Evolutionary conservation across 1,140 invertebrate genomes (phyloP), one percentile per base, ranked within the genome.

Genomic region (Brachionus angularis): DNA sequence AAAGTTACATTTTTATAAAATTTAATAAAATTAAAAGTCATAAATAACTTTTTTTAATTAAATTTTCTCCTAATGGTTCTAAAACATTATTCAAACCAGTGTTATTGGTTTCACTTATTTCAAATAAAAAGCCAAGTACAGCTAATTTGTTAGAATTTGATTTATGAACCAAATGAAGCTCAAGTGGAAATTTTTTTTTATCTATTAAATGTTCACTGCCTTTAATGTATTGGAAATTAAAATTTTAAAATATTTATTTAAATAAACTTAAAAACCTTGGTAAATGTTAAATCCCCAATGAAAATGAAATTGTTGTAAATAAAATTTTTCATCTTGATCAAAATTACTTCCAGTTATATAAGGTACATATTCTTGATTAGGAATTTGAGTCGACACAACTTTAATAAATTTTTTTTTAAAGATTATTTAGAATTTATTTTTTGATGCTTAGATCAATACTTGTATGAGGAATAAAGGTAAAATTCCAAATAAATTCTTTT

Each of bases 401-500:
- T 53, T 33, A 42, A 7, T 14, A 42, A 42, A 42, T 3, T 14
- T 14, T 3, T 7, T 42, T 5, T 7, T 7, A 14, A 42, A 7
- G 16, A 14, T n/a, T 42, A 14, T 42, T 42, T 42, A 14, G 14
- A n/a, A n/a, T n/a, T n/a, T n/a, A n/a, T n/a, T 42, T 42, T 42
- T 7, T 8, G 14, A 5, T 7, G 14, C 10, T 42, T 14, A 7
- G 16, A 42, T 14, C 10, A 7, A 14, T 42, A 42, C 39, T 42
- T 14, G 39, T 7, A 42, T 42, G 39, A 14, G 5, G 18, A 42
- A 42, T 29, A 29, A 29, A 29, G 16, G 49, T 52, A 62, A 76
- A 74, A 3, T 73, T 72, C 5, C 73, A 72, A 7, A 58, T 62
- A 23, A 39, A 62, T 0, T 74, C 64, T 14, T 25, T 50, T n/a